Conservation (phyloP, 2,888 invertebrate genomes). For the Nasonia oneida region DNA sequence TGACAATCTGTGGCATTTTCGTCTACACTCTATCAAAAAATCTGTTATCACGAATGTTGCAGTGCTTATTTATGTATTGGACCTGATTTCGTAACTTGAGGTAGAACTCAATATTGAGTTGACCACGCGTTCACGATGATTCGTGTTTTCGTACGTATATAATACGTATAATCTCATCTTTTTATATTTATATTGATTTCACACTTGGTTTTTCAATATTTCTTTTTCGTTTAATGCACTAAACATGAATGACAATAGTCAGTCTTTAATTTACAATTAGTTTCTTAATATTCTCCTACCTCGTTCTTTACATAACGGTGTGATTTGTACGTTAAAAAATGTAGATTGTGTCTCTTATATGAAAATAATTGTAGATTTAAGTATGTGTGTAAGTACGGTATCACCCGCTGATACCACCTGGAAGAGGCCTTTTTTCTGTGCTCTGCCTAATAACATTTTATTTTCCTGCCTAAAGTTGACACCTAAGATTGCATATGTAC, state of each 20-base stretch:
- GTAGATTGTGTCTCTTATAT: constrained; percentile 56
- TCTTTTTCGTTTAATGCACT: constrained; percentile 46
- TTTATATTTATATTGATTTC: constrained; percentile 22
- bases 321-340: constrained; percentile 59
- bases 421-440: constrained; percentile 53
- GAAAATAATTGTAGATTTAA: constrained; percentile 62
- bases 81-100: constrained; percentile 42
- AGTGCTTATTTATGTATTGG: constrained; percentile 36
- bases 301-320: constrained; percentile 37
- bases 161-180: constrained; percentile 39
- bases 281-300: constrained; percentile 47
- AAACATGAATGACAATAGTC: constrained; percentile 56
- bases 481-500: constrained; percentile 52
- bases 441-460: constrained; percentile 49
- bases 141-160: constrained; percentile 44
- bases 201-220: constrained; percentile 35
- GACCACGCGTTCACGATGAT: constrained; percentile 10
- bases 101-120: constrained; percentile 48
- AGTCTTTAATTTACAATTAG: constrained; percentile 55
- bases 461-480: constrained; percentile 37
- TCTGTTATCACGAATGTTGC: constrained; percentile 39
- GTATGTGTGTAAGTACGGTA: constrained; percentile 62
- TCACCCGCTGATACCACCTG: constrained; percentile 48
- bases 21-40: constrained; percentile 34
- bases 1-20: constrained; percentile 27